Conservation (phyloP, 2,888 invertebrate genomes). For the Aphelenchoides bicaudatus region DNA sequence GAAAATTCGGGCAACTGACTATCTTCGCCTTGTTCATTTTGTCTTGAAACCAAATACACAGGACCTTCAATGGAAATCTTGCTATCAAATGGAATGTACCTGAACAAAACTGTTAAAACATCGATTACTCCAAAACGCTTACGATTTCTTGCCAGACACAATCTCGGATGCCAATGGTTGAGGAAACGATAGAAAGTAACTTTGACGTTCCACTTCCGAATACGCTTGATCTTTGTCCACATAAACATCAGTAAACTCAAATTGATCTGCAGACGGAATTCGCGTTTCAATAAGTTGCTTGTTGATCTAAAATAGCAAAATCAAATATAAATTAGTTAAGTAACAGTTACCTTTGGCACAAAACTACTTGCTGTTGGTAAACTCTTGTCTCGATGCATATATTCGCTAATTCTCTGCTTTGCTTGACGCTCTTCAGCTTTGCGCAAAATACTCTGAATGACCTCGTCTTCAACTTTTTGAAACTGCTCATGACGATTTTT, state of each 20-base stretch:
- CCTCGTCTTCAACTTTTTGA: slow-evolving; percentile 42
- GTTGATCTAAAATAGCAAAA: slow-evolving; percentile 24
- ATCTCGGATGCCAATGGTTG: slow-evolving; percentile 31
- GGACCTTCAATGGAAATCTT: slow-evolving; percentile 44
- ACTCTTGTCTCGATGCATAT: background rate
- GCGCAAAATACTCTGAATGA: slow-evolving; percentile 47
- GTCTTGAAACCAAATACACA: slow-evolving; percentile 32
- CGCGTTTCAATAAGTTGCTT: background rate
- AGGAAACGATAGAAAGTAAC: slow-evolving; percentile 24
- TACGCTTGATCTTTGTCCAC: slow-evolving; percentile 17
- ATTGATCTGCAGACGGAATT: background rate
- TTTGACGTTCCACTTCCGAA: slow-evolving; percentile 21
- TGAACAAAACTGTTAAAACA: slow-evolving; percentile 25
- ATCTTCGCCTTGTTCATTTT: slow-evolving; percentile 7
- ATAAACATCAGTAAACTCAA: background rate
- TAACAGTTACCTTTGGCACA: slow-evolving; percentile 1
- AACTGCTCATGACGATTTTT: slow-evolving; percentile 25
- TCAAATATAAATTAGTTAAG: background rate
- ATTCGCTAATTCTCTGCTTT: background rate
- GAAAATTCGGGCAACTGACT: slow-evolving; percentile 15
- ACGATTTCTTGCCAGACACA: slow-evolving; percentile 21
- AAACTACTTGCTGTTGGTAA: slow-evolving; percentile 1
- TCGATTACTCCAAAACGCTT: slow-evolving; percentile 1
- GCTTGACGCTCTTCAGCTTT: slow-evolving; percentile 10
- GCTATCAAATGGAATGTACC: slow-evolving; percentile 30